Conservation (phyloP, 2,797 vertebrate genomes). For the Sebastes hubbsi region DNA sequence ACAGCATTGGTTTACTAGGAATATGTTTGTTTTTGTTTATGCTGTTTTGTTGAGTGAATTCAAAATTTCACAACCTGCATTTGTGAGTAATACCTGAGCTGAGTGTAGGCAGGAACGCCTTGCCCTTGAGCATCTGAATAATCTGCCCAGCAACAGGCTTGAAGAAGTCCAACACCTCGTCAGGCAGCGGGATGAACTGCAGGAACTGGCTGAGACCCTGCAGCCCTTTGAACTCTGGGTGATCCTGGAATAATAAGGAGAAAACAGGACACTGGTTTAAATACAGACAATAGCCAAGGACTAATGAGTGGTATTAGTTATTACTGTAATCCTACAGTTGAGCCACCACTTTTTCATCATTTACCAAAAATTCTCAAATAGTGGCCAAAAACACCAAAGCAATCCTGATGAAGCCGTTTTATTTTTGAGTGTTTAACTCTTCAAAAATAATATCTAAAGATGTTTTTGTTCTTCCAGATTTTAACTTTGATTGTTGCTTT, state of each 20-base stretch:
- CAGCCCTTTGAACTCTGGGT: constrained; percentile 81
- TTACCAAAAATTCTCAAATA: neutral
- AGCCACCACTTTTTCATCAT: neutral
- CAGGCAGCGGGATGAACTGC: constrained; percentile 82
- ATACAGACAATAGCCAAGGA: neutral
- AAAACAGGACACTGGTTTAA: neutral
- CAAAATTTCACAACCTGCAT: neutral
- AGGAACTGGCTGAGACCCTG: constrained; percentile 81
- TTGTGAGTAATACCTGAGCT: constrained; percentile 59
- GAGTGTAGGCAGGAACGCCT: constrained; percentile 79
- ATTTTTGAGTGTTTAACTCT: neutral
- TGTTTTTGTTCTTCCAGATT: neutral
- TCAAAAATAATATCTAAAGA: neutral
- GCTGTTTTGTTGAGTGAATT: neutral
- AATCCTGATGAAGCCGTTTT: neutral
- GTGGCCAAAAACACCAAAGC: neutral
- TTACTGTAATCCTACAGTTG: neutral
- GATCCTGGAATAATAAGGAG: constrained; percentile 63
- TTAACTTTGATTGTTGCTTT: neutral
- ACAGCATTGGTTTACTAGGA: neutral
- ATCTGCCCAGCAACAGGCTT: constrained; percentile 85
- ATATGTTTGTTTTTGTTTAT: neutral
- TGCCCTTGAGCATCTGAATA: constrained; percentile 84
- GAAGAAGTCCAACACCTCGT: constrained; percentile 87
- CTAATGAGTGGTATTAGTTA: neutral